A percentile compares a stretch with the other conserved stretches of the same genome.
Conservation (phyloP, 53 echinoderm and acorn worm species). For the Stichopus horrens region DNA sequence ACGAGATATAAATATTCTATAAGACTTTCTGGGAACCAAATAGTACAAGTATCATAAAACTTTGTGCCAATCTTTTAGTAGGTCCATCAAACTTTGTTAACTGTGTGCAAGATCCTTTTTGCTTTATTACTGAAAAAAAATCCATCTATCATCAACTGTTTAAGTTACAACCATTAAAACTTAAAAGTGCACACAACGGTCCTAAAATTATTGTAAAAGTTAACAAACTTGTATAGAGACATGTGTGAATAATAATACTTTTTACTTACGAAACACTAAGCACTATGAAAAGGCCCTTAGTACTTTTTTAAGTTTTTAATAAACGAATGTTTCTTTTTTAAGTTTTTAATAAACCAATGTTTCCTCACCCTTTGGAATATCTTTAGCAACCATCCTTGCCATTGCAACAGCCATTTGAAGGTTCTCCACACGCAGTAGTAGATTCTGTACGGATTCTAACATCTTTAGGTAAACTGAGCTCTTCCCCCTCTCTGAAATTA, state of each 20-base stretch:
- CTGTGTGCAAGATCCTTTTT: no score
- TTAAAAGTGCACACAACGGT: no score
- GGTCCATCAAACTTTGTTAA: no score
- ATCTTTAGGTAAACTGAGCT: constrained; percentile 67
- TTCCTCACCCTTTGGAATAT: constrained; percentile 72
- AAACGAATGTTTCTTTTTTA: neutral
- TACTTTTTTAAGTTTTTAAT: neutral
- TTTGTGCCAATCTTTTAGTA: no score
- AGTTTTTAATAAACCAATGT: neutral
- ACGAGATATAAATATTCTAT: no score
- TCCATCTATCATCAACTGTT: no score
- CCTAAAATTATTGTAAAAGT: neutral
- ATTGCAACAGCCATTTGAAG: constrained; percentile 88
- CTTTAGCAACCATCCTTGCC: constrained; percentile 78
- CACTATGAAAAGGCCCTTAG: neutral
- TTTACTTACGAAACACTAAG: neutral
- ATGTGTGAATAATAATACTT: neutral
- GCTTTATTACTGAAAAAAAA: no score
- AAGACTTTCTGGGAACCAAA: no score
- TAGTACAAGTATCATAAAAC: no score
- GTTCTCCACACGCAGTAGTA: constrained; percentile 68
- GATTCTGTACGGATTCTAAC: constrained; percentile 66
- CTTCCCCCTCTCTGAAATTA: constrained; percentile 46
- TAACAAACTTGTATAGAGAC: neutral
- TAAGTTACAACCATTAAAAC: no score